Evolutionary conservation across 2,888 invertebrate genomes (phyloP).

Genomic region (Microchrysa polita): DNA sequence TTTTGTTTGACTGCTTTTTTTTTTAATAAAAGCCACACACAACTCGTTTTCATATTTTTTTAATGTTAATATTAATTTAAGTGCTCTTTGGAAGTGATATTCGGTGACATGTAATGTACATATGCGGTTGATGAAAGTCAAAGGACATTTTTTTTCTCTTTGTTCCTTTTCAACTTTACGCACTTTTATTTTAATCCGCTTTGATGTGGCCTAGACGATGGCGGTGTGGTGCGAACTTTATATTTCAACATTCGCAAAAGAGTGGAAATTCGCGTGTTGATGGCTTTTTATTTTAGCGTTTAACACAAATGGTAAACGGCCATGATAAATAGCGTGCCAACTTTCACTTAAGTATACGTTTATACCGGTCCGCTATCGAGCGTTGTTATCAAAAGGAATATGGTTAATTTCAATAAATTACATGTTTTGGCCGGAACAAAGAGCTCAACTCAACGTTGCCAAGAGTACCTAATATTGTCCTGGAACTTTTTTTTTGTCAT

Average conservation of each 20-base stretch:
- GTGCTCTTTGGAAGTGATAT: no score
- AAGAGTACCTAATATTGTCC: background rate
- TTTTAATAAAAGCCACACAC: conserved; percentile 5
- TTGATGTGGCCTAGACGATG: no score
- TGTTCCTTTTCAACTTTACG: background rate
- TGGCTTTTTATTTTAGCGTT: conserved; percentile 18
- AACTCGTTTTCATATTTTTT: conserved; percentile 31
- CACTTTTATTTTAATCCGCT: background rate
- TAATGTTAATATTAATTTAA: conserved; percentile 20
- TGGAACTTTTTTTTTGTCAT: background rate
- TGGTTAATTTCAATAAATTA: conserved; percentile 19
- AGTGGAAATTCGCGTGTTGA: conserved; percentile 35
- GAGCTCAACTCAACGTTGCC: background rate
- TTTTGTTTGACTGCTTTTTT: background rate
- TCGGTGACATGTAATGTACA: no score
- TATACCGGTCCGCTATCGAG: conserved; percentile 29
- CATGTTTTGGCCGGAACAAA: background rate
- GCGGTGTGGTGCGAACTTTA: no score
- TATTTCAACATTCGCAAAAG: background rate
- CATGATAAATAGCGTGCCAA: conserved; percentile 32
- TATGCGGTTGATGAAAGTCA: no score
- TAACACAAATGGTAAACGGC: conserved; percentile 29
- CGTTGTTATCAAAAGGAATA: conserved; percentile 9
- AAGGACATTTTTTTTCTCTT: no score
- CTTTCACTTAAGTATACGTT: conserved; percentile 10